Evolutionary conservation across 1,140 invertebrate genomes (phyloP).

Genomic region (Thrips palmi): DNA sequence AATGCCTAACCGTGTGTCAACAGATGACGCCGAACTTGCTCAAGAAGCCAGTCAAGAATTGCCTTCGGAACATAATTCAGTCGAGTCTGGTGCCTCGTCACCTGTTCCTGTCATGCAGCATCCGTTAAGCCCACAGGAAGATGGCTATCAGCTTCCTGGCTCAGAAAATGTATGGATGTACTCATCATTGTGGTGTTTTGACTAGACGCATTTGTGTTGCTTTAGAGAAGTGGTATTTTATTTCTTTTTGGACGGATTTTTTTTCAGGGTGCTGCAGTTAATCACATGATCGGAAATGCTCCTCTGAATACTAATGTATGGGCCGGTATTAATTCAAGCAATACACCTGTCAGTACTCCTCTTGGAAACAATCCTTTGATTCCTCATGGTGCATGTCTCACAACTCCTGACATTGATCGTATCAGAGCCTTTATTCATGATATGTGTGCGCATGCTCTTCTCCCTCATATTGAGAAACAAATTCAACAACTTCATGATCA

Average conservation of each 20-base stretch:
- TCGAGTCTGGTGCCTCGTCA: neutral
- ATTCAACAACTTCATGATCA: conserved; percentile 68
- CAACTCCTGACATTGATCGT: conserved; percentile 62
- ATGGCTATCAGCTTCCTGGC: conserved; percentile 4
- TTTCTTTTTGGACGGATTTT: neutral
- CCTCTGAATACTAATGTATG: conserved; percentile 38
- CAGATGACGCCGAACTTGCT: conserved; percentile 18
- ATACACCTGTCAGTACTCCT: too few species aligned
- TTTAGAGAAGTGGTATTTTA: conserved; percentile 1
- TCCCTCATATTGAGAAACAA: conserved; percentile 79
- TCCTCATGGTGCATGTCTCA: conserved; percentile 54
- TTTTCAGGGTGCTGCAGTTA: conserved; percentile 7
- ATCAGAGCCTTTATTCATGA: conserved; percentile 73
- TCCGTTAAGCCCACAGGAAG: conserved; percentile 19
- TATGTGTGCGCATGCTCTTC: conserved; percentile 64
- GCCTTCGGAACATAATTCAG: conserved; percentile 1
- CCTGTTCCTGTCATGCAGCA: conserved; percentile 16
- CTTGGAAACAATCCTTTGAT: too few species aligned
- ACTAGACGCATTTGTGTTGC: conserved; percentile 23
- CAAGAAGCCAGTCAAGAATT: conserved; percentile 16
- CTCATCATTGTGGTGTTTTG: neutral
- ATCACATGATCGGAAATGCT: conserved; percentile 26
- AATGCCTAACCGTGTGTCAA: conserved; percentile 29
- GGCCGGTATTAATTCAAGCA: too few species aligned
- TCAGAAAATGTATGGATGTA: neutral